These are phyloP conservation scores for Pogonophryne albipinna DNA, from an alignment of 2,797 vertebrate genomes.

Conservation along the genomic window DNA sequence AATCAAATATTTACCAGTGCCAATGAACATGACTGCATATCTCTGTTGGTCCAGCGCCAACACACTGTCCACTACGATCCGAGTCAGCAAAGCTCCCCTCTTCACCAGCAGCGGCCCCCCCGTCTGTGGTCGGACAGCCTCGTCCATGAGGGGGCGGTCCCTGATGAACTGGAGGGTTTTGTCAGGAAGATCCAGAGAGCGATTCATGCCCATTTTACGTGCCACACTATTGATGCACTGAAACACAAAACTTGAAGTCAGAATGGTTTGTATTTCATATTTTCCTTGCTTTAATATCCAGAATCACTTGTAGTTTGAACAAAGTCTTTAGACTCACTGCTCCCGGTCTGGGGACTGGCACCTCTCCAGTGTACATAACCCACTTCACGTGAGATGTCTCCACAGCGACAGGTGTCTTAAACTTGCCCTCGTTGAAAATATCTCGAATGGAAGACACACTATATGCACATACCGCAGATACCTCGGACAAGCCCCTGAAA, in stretches of 20 bases:
- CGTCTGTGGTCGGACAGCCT: slow-evolving; percentile 74
- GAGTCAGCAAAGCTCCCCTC: slow-evolving; percentile 76
- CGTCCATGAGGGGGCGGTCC: slow-evolving; percentile 84
- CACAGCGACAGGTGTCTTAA: slow-evolving; percentile 80
- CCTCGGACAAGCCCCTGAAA: slow-evolving; percentile 79
- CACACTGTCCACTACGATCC: slow-evolving; percentile 80
- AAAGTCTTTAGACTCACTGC: slow-evolving; percentile 75
- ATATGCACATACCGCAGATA: slow-evolving; percentile 82
- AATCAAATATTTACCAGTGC: slow-evolving; percentile 78
- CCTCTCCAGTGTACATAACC: slow-evolving; percentile 83
- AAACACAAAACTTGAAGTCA: not conserved
- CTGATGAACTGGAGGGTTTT: slow-evolving; percentile 85
- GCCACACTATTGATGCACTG: slow-evolving; percentile 81
- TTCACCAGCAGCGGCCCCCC: slow-evolving; percentile 78
- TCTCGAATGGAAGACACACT: slow-evolving; percentile 70
- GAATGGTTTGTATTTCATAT: not conserved
- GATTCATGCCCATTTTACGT: slow-evolving; percentile 70
- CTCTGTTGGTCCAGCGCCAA: slow-evolving; percentile 74
- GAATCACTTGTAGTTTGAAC: not conserved
- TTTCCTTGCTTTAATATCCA: not conserved
- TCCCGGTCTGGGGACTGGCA: slow-evolving; percentile 86
- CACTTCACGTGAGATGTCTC: slow-evolving; percentile 82
- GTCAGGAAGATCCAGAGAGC: slow-evolving; percentile 83
- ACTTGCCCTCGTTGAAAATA: slow-evolving; percentile 84
- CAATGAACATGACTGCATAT: slow-evolving; percentile 84